These are phyloP conservation scores for Glyptemys insculpta DNA, from an alignment of 2,797 vertebrate species.

Conservation along the genomic window DNA sequence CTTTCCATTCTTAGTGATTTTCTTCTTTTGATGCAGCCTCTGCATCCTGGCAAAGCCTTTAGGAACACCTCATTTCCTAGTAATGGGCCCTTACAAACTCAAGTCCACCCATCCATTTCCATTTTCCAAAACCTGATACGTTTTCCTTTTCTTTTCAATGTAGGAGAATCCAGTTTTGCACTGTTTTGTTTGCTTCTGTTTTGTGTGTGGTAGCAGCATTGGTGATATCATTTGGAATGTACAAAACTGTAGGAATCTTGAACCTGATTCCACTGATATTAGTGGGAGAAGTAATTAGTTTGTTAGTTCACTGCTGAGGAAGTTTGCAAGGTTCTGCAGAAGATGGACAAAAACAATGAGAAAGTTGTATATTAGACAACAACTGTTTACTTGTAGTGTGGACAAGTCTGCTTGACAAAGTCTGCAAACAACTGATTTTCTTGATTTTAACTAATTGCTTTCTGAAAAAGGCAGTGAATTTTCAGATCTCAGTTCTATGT, in stretches of 20 bases:
- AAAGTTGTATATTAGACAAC: neutral
- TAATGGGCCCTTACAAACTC: constrained; percentile 2
- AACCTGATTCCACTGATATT: neutral
- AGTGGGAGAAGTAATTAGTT: neutral
- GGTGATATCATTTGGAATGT: neutral
- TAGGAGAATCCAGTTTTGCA: neutral
- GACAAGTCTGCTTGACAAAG: neutral
- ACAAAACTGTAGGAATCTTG: constrained; percentile 16
- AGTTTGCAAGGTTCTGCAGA: neutral
- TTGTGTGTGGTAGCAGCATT: neutral
- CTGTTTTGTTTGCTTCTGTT: neutral
- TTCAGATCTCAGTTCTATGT: neutral
- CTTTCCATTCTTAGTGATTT: neutral
- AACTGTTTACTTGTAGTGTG: neutral
- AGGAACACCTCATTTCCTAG: neutral
- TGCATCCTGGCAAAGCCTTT: neutral
- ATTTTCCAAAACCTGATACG: neutral
- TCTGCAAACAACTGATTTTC: neutral
- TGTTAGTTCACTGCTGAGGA: neutral
- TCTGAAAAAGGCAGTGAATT: constrained; percentile 1
- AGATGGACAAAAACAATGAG: neutral
- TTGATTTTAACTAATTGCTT: neutral
- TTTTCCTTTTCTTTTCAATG: neutral
- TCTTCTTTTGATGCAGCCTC: neutral
- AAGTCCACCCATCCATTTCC: neutral